Percentiles rank a stretch among this genome's conserved stretches.
These are phyloP conservation scores for Heliconius charithonia DNA, from an alignment of 2,888 invertebrate species.

Conservation along the genomic window DNA sequence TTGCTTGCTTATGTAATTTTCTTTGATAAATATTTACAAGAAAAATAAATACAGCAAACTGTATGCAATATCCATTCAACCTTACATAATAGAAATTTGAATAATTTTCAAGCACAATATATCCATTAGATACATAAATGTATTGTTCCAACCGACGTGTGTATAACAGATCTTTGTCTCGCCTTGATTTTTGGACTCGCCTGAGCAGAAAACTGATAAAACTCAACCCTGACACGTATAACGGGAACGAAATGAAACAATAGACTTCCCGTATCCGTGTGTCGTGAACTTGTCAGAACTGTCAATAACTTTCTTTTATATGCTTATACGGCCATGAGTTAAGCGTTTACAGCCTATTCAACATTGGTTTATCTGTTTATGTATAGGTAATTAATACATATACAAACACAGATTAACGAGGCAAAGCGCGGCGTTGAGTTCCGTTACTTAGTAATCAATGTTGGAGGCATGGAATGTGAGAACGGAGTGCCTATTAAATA, in stretches of 20 bases:
- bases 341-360: conserved; percentile 18
- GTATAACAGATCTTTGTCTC: conserved; percentile 40
- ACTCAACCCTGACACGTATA: conserved; percentile 63
- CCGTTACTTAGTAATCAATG: too few species aligned
- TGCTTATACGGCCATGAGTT: conserved; percentile 18
- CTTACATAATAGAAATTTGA: conserved; percentile 4
- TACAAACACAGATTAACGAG: too few species aligned
- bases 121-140: conserved; percentile 12
- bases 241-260: conserved; percentile 63
- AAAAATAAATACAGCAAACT: background rate
- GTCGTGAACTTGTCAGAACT: conserved; percentile 59
- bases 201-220: conserved; percentile 45
- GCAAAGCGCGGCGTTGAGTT: too few species aligned
- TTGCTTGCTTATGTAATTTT: background rate
- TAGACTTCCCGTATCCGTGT: conserved; percentile 71
- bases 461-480: too few species aligned
- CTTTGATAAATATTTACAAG: background rate
- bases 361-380: background rate
- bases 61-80: background rate
- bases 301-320: conserved; percentile 70
- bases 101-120: conserved; percentile 37
- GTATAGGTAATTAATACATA: background rate
- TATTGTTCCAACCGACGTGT: conserved; percentile 39
- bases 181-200: conserved; percentile 47
- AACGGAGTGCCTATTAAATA: too few species aligned